phyloP scores from a whole-genome alignment of 2,797 vertebrate genomes.

The Hydrolagus colliei region DNA sequence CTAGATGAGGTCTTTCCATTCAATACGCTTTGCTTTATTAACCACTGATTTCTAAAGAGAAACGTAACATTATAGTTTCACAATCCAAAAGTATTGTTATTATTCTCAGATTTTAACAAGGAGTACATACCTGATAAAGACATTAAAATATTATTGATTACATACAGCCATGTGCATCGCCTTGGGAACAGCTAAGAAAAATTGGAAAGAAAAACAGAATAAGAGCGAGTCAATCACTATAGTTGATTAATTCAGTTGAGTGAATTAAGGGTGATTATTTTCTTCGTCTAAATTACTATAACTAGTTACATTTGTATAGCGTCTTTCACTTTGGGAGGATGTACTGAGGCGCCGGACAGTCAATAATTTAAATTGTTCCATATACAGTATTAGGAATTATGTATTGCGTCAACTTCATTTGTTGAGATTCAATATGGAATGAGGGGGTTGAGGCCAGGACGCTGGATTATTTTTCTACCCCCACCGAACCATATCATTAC shows the following conservation, averaged over 20 bases:
- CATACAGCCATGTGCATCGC: constrained; percentile 91
- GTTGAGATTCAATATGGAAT: no score
- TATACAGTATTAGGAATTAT: no score
- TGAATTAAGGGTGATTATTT: neutral
- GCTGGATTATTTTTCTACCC: no score
- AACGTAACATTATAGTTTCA: neutral
- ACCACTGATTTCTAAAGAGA: neutral
- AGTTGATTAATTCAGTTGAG: neutral
- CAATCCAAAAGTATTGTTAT: neutral
- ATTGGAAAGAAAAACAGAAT: neutral
- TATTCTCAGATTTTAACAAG: neutral
- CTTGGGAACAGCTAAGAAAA: constrained; percentile 80
- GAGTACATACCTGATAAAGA: constrained; percentile 82
- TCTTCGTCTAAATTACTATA: neutral
- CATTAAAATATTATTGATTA: constrained; percentile 98
- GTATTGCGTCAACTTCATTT: no score
- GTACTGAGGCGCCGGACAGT: no score
- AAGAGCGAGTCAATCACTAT: neutral
- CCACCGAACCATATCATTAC: neutral
- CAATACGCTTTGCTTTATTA: neutral
- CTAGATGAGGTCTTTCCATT: neutral
- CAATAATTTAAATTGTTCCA: no score
- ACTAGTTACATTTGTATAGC: neutral
- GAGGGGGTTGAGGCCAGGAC: no score
- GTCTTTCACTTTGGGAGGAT: no score